Evolutionary conservation across 2,113 vertebrate species (phyloP).

Genomic region (Nycticorax nycticorax): DNA sequence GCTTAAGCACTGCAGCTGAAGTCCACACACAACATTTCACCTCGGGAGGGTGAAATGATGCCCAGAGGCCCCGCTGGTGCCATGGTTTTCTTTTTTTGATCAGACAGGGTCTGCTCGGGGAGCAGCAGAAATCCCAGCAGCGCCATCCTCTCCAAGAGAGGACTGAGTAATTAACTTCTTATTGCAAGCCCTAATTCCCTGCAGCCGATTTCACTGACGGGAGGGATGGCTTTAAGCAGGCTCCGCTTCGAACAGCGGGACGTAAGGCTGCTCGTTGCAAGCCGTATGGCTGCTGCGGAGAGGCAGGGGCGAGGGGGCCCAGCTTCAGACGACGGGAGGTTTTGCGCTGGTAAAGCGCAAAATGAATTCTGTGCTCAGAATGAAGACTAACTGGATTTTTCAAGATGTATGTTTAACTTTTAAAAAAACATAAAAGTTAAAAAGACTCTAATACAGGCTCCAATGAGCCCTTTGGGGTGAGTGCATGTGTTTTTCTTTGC

Average conservation of each 20-base stretch:
- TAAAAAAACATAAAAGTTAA: neutral
- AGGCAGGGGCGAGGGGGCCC: neutral
- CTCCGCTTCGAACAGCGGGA: neutral
- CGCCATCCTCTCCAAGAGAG: neutral
- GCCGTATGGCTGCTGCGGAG: neutral
- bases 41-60: neutral
- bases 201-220: neutral
- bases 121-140: neutral
- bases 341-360: neutral
- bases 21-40: neutral
- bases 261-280: neutral
- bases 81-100: neutral
- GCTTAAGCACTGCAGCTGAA: neutral
- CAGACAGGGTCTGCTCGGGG: neutral
- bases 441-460: neutral
- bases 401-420: neutral
- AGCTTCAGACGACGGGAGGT: accelerated
- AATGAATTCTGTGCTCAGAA: neutral
- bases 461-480: neutral
- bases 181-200: neutral
- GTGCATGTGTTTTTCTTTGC: neutral
- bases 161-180: neutral
- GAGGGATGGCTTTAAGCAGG: neutral
- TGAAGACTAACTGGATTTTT: neutral
- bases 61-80: neutral